Percentiles rank a stretch among this genome's conserved stretches.
Evolutionary conservation across 2,888 invertebrate genomes (phyloP).

Genomic region (Cerceris rybyensis): DNA sequence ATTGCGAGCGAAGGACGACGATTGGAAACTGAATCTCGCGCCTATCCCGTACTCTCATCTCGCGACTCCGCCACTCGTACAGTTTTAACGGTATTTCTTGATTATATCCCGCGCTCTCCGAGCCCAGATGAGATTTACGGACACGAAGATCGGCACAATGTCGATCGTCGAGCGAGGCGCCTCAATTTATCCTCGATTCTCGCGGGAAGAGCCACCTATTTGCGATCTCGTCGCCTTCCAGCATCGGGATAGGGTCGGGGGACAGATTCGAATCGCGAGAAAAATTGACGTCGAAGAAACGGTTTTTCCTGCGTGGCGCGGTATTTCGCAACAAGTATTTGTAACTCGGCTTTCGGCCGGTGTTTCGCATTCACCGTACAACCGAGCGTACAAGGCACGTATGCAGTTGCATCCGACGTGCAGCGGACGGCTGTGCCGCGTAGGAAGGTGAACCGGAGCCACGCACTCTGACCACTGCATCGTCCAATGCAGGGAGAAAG

Average conservation of each 20-base stretch:
- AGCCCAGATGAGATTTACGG: slow-evolving; percentile 38
- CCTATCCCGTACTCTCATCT: slow-evolving; percentile 12
- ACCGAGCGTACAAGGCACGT: slow-evolving; percentile 17
- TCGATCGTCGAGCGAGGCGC: slow-evolving; percentile 6
- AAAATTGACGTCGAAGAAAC: neutral
- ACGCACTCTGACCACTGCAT: slow-evolving; percentile 58
- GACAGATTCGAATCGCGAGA: neutral
- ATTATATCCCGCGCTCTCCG: slow-evolving; percentile 35
- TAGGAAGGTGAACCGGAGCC: slow-evolving; percentile 62
- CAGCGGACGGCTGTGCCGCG: slow-evolving; percentile 32
- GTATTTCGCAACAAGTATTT: slow-evolving; percentile 10
- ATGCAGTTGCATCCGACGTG: slow-evolving; percentile 21
- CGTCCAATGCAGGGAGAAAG: slow-evolving; percentile 4
- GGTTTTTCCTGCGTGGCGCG: neutral
- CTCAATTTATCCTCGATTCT: slow-evolving; percentile 24
- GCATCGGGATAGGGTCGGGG: neutral
- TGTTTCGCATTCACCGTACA: slow-evolving; percentile 26
- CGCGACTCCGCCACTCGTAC: slow-evolving; percentile 13
- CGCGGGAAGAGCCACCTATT: slow-evolving; percentile 1
- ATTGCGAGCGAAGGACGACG: neutral
- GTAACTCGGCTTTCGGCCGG: slow-evolving; percentile 20
- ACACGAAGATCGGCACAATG: slow-evolving; percentile 27
- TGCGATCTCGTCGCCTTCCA: neutral
- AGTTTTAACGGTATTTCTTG: slow-evolving; percentile 50
- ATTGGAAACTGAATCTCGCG: neutral